phyloP scores from a whole-genome alignment of 2,113 vertebrate species.

The Nerophis lumbriciformis region DNA sequence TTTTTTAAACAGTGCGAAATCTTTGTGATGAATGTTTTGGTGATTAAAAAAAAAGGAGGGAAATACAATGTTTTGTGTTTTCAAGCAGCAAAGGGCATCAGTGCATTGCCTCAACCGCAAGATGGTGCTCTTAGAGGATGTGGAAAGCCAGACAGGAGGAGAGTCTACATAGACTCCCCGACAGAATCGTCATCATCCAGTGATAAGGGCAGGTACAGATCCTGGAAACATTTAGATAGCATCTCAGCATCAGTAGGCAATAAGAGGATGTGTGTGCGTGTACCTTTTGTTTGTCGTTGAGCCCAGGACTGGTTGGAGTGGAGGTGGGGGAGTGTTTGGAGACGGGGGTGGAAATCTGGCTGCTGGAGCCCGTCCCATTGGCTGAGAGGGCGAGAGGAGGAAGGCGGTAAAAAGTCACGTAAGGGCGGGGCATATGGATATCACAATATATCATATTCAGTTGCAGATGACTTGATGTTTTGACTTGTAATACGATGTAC shows the following conservation, averaged over 20 bases:
- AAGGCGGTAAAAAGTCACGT: not conserved
- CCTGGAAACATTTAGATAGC: conserved; percentile 68
- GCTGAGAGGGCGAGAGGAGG: conserved; percentile 62
- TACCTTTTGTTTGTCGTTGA: conserved; percentile 97
- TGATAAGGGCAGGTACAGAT: conserved; percentile 94
- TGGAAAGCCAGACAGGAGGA: conserved; percentile 43
- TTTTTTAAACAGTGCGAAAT: conserved; percentile 1
- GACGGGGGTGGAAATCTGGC: conserved; percentile 95
- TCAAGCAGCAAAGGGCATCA: conserved; percentile 66
- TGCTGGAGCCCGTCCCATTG: conserved; percentile 93
- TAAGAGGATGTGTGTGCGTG: conserved; percentile 31
- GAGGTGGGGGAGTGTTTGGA: conserved; percentile 98
- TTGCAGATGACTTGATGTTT: too few relatives aligned
- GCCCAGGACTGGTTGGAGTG: conserved; percentile 92
- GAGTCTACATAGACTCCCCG: conserved; percentile 91
- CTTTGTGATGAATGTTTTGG: conserved; percentile 11
- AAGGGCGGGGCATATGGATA: not conserved
- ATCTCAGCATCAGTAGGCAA: not conserved
- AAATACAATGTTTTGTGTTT: conserved; percentile 42
- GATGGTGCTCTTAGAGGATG: conserved; percentile 54
- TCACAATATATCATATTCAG: too few relatives aligned
- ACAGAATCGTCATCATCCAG: conserved; percentile 95
- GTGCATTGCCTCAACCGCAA: conserved; percentile 39
- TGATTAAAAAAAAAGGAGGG: conserved; percentile 23
- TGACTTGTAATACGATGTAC: too few relatives aligned